phyloP scores from a whole-genome alignment of 2,113 vertebrate species.

The Ageneiosus marmoratus region DNA sequence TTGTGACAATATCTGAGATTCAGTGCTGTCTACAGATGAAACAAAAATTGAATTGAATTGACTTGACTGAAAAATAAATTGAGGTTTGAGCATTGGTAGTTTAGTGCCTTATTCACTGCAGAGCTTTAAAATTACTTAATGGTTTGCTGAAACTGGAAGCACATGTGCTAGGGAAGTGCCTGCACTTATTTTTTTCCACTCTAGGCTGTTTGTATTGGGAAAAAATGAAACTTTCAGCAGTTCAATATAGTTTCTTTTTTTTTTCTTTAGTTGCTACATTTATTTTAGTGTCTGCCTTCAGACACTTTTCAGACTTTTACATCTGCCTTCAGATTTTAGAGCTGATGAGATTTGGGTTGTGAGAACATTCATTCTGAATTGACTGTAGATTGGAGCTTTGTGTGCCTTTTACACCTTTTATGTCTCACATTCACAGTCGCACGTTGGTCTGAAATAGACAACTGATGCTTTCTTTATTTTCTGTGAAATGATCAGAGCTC shows the following conservation, averaged over 20 bases:
- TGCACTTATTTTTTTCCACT: background rate
- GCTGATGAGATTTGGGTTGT: background rate
- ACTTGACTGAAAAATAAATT: background rate
- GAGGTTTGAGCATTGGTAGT: background rate
- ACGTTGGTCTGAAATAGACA: constrained; percentile 18
- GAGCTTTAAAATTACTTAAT: background rate
- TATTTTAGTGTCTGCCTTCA: background rate
- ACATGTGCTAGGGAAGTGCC: background rate
- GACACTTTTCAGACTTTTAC: background rate
- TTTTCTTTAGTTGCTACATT: background rate
- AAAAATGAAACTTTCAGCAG: background rate
- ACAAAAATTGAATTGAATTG: background rate
- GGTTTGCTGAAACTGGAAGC: background rate
- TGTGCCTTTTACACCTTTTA: constrained; percentile 33
- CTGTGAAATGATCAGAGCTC: constrained; percentile 32
- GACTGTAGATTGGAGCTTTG: background rate
- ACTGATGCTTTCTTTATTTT: constrained; percentile 18
- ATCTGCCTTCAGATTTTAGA: background rate
- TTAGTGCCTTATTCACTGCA: background rate
- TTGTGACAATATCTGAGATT: background rate
- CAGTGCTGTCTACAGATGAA: background rate
- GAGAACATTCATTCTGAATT: constrained; percentile 15
- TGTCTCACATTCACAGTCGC: constrained; percentile 13
- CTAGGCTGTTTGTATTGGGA: background rate
- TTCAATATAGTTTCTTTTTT: background rate